phyloP scores from a whole-genome alignment of 2,888 invertebrate genomes.

The Nezara viridula region DNA sequence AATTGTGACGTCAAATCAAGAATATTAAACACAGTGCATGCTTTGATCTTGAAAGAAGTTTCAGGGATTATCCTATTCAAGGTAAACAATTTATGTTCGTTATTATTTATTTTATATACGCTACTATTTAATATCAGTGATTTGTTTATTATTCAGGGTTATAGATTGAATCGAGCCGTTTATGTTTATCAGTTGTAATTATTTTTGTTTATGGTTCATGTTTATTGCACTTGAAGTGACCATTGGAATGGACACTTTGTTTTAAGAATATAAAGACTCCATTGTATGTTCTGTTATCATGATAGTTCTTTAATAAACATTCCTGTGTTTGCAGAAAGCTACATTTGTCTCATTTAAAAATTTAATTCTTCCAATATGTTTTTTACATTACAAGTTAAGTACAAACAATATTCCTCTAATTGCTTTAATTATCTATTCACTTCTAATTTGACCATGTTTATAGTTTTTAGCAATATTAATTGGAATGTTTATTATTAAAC shows the following conservation, averaged over 20 bases:
- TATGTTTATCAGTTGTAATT: slow-evolving; percentile 11
- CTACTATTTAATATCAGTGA: slow-evolving; percentile 1
- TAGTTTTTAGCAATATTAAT: background rate
- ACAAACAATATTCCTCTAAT: background rate
- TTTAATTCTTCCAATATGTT: slow-evolving; percentile 7
- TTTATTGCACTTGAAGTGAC: slow-evolving; percentile 4
- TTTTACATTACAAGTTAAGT: background rate
- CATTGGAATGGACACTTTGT: background rate
- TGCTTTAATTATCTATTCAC: background rate
- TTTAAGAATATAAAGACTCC: background rate
- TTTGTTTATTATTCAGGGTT: background rate
- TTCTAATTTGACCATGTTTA: background rate
- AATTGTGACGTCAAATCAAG: slow-evolving; percentile 57
- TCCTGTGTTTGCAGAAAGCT: background rate
- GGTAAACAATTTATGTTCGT: slow-evolving; percentile 51
- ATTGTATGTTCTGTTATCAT: slow-evolving; percentile 3
- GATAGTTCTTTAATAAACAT: slow-evolving; percentile 4
- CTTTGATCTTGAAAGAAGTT: slow-evolving; percentile 54
- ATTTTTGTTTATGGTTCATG: slow-evolving; percentile 27
- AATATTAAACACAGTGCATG: slow-evolving; percentile 58
- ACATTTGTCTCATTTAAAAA: background rate
- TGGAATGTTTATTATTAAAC: slow-evolving; percentile 8
- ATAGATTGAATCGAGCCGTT: background rate
- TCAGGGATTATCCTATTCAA: slow-evolving; percentile 56
- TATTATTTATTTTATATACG: slow-evolving; percentile 32